A percentile compares a stretch with the other conserved stretches of the same genome.
phyloP scores from a whole-genome alignment of 2,113 vertebrate genomes.

The Aldabrachelys gigantea region DNA sequence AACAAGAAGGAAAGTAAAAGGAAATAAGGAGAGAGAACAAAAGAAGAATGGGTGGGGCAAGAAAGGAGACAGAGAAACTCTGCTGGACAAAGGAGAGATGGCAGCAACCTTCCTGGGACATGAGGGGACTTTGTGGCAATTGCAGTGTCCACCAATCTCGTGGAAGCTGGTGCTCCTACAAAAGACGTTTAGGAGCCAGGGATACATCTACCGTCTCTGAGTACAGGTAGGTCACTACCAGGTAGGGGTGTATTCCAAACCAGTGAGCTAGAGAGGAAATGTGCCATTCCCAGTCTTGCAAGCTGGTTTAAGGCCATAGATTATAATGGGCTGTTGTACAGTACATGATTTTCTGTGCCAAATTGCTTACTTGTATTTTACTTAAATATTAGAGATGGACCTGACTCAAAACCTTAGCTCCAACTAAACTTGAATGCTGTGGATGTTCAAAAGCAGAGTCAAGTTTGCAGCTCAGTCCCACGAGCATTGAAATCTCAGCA shows the following conservation, averaged over 20 bases:
- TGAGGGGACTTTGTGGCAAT: background rate
- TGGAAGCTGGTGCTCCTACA: background rate
- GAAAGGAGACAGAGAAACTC: background rate
- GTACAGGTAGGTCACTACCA: background rate
- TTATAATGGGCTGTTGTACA: background rate
- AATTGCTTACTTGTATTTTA: background rate
- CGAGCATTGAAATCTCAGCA: background rate
- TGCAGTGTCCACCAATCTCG: background rate
- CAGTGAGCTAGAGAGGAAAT: background rate
- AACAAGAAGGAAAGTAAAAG: background rate
- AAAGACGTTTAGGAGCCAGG: background rate
- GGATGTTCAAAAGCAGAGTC: background rate
- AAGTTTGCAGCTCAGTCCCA: background rate
- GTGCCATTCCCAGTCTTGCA: accelerated
- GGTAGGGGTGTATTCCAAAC: background rate
- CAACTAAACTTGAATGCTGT: background rate
- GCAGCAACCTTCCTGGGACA: background rate
- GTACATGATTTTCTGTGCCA: background rate
- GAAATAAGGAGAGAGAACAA: background rate
- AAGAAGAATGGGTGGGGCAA: background rate
- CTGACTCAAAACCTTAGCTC: background rate
- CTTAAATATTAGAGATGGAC: background rate
- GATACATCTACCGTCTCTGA: background rate
- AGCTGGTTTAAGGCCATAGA: background rate
- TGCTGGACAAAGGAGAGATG: background rate